Base-by-base conservation (phyloP, 2,797 vertebrate genomes). In the Hippopotamyrus pictus region DNA sequence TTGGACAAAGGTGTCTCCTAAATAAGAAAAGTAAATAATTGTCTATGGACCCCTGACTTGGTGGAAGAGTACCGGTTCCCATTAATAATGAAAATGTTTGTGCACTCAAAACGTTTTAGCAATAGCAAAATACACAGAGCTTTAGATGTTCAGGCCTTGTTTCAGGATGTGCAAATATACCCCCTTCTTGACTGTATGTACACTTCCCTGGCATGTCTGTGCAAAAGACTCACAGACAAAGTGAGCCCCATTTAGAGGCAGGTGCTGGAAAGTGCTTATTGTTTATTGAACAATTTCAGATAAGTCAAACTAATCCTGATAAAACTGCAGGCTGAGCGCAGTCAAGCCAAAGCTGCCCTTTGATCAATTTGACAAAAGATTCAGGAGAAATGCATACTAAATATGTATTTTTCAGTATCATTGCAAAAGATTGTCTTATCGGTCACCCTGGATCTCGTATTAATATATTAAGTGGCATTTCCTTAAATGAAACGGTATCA, bases 171-270 rank as follows among this genome's bases (percentile, higher is more conserved):
- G 73, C 11, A 84, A 84, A 46, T 51, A 25, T 19, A 22, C 44
- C 19, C 9, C 44, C n/a, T 22, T 83, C 44, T 83, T 73, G 29
- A 14, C 29, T 73, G 65, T 37, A 73, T 53, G 53, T 89, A 62
- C 82, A 91, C 65, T 79, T 90, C 90, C 89, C 91, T 90, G 50
- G 33, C 53, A 57, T 54, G 53, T 57, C 85, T 86, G 84, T 50
- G 44, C 48, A 86, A 57, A 57, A 6, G 22, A 54, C 8, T 29
- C 51, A 53, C 84, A 57, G 83, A 86, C 25, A 87, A 37, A 57
- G 25, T 87, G 33, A 59, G 33, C 14, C 12, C 29, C 11, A 19
- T 14, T 53, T 11, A 57, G 12, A 33, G 29, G 51, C 85, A 87
- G 29, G n/a, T 84, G 82, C 17, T n/a, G 48, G 46, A 84, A 84